phyloP scores from a whole-genome alignment of 2,888 invertebrate species.

The Acrobasis consociella region DNA sequence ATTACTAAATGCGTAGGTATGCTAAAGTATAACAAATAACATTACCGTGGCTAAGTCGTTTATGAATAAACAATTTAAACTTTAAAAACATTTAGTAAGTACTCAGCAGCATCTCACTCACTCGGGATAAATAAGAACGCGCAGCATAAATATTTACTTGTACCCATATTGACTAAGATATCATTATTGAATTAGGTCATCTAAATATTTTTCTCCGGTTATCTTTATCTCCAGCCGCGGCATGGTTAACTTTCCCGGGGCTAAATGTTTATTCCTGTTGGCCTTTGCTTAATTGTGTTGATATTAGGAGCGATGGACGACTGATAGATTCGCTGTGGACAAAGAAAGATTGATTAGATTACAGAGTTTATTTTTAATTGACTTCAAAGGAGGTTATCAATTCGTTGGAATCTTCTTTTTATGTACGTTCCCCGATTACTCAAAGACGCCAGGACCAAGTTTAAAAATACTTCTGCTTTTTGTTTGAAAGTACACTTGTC shows the following conservation, averaged over 20 bases:
- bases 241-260: not conserved
- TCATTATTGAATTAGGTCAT: constrained; percentile 1
- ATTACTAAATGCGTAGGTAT: too few species aligned
- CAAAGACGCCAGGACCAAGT: too few species aligned
- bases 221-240: constrained; percentile 1
- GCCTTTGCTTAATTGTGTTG: not conserved
- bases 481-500: too few species aligned
- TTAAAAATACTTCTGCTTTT: too few species aligned
- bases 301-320: not conserved
- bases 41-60: too few species aligned
- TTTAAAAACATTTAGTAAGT: not conserved
- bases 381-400: too few species aligned
- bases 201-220: constrained; percentile 2
- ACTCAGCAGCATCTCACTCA: not conserved
- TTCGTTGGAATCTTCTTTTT: too few species aligned
- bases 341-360: not conserved
- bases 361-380: too few species aligned
- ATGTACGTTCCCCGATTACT: too few species aligned
- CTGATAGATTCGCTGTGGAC: not conserved
- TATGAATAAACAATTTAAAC: not conserved
- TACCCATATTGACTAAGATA: constrained; percentile 10
- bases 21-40: too few species aligned
- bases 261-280: not conserved
- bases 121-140: constrained; percentile 3
- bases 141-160: constrained; percentile 11